phyloP scores from a whole-genome alignment of 2,113 vertebrate species.

The Globicephala melas region DNA sequence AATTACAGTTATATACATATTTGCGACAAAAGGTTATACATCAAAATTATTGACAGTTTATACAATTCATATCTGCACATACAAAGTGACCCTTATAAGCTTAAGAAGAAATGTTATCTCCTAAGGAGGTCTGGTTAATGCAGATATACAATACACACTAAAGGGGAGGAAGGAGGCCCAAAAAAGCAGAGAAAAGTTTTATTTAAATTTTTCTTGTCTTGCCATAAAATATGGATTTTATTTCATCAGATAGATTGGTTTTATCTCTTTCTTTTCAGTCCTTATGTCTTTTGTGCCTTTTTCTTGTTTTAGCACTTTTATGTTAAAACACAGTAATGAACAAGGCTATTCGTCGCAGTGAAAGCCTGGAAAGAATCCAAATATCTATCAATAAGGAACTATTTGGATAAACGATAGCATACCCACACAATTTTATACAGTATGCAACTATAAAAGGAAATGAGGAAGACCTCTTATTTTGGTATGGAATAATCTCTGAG shows the following conservation, averaged over 20 bases:
- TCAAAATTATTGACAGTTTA: not conserved
- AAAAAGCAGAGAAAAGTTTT: not conserved
- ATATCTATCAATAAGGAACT: not conserved
- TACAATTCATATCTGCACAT: not conserved
- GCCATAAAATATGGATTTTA: not conserved
- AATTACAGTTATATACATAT: not conserved
- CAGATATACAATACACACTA: not conserved
- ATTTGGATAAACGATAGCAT: not conserved
- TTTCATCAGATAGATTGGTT: not conserved
- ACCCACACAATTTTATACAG: not conserved
- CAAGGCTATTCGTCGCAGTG: not conserved
- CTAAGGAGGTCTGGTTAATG: not conserved
- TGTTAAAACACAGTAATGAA: not conserved
- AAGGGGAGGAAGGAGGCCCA: not conserved
- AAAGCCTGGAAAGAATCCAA: not conserved
- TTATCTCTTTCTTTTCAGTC: not conserved
- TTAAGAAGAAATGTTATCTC: not conserved
- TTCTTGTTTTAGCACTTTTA: not conserved
- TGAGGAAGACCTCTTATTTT: not conserved
- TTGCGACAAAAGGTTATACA: not conserved
- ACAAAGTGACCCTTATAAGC: not conserved
- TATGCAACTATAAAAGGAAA: not conserved
- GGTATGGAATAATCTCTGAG: not conserved
- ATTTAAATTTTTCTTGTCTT: not conserved
- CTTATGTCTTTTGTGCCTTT: not conserved